Evolutionary conservation across 1,140 invertebrate species (phyloP).

Genomic region (Mizuhopecten yessoensis): DNA sequence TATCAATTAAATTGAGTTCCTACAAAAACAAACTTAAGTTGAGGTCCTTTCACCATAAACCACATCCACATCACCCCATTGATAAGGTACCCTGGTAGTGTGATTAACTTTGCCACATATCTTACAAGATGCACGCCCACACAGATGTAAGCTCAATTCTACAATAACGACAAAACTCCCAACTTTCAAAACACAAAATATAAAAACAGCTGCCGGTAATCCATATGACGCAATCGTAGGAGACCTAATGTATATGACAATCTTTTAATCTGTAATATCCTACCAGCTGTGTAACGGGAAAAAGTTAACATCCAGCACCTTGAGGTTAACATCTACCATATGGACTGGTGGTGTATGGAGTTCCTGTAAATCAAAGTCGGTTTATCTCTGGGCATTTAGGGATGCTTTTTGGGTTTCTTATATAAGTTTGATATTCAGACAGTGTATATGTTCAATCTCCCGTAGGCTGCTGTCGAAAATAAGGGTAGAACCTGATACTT

Average conservation of each 20-base stretch:
- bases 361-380: neutral
- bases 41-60: neutral
- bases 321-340: neutral
- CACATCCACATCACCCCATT: neutral
- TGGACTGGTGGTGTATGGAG: neutral
- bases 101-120: neutral
- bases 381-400: too few species aligned
- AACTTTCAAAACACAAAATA: neutral
- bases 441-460: too few species aligned
- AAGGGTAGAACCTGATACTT: neutral
- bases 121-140: neutral
- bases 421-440: too few species aligned
- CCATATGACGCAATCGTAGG: neutral
- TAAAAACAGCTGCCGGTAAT: constrained; percentile 24
- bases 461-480: neutral
- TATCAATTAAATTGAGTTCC: neutral
- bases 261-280: neutral
- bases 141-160: neutral
- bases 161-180: neutral
- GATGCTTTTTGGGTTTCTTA: neutral
- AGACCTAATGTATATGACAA: neutral
- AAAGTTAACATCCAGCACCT: neutral
- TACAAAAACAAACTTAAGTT: neutral
- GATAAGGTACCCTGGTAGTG: neutral
- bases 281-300: neutral